Evolutionary conservation across 2,797 vertebrate species (phyloP).

Genomic region (Leptodactylus fallax): DNA sequence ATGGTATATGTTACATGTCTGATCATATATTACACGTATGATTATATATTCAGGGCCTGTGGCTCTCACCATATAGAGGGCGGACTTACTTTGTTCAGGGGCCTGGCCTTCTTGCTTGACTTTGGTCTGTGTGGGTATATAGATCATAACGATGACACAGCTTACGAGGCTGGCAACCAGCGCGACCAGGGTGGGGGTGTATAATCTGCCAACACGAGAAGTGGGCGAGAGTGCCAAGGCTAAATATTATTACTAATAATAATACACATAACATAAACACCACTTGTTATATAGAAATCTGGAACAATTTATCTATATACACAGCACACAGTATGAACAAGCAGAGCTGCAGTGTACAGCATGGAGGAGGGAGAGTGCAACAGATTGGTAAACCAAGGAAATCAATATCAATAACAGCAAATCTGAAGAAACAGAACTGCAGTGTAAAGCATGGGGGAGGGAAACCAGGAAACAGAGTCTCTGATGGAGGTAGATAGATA

Average conservation of each 20-base stretch:
- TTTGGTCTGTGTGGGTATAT: slow-evolving; percentile 85
- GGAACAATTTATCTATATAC: not conserved
- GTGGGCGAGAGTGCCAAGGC: not conserved
- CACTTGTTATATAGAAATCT: no score
- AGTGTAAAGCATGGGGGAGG: not conserved
- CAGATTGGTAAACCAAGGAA: no score
- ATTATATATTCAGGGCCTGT: not conserved
- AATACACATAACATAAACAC: not conserved
- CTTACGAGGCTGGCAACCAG: slow-evolving; percentile 79
- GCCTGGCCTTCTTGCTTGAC: slow-evolving; percentile 49
- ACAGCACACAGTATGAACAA: not conserved
- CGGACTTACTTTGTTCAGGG: slow-evolving; percentile 74
- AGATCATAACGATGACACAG: slow-evolving; percentile 79
- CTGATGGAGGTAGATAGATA: no score
- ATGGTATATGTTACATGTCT: no score
- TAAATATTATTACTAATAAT: slow-evolving; percentile 23
- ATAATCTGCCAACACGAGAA: slow-evolving; percentile 74
- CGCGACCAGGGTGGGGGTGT: slow-evolving; percentile 76
- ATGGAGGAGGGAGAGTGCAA: not conserved
- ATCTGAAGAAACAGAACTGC: not conserved
- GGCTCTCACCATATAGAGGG: not conserved
- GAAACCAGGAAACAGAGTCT: not conserved
- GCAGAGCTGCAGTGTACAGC: slow-evolving; percentile 9
- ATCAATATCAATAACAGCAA: no score
- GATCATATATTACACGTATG: not conserved